Evolutionary conservation across 2,888 invertebrate genomes (phyloP), one percentile per base, ranked within the genome.

Genomic region (Cybosia mesomella): DNA sequence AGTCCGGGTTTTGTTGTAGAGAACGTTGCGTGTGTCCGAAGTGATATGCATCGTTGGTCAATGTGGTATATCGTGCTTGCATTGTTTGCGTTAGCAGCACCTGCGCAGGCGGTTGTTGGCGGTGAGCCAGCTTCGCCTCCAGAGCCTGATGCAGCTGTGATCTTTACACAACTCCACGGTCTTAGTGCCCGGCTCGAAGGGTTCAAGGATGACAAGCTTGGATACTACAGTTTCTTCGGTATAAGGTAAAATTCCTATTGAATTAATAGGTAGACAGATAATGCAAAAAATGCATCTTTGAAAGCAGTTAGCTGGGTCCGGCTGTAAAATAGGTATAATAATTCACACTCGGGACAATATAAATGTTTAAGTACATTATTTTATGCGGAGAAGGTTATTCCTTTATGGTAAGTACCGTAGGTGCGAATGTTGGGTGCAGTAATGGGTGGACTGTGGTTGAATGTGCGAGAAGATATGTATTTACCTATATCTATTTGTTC

Each of bases 141-240:
- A 0, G 96, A 97, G 59, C 95, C 95, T 9, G 97, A 97, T 83
- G 97, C 97, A 74, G 97, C 97, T 0, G 96, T 96, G 1, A 96
- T 97, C 0, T 97, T 96, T 84, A 95, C 96, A 0, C 96, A 96
- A 76, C 95, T 95, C 77, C 95, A 96, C 67, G 96, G 96, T 55
- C 95, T 95, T 58, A 95, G 96, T 79, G 96, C 97, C 0, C 95
- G 96, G 36, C 88, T 97, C 36, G 95, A 96, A 81, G 97, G 97
- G 21, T 88, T 94, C 67, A 95, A 96, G 77, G 96, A 97, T 84
- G 89, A 93, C 11, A 89, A 89, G 2, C 95, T 95, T 5, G 96
- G 96, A 75, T 96, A 97, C 84, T 97, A 97, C 76, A 96, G 96
- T 32, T 98, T 98, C 83, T 95, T 96, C 69, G 98, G 98, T 2